Base-by-base conservation (phyloP, 2,113 vertebrate genomes). In the Oceanites oceanicus region DNA sequence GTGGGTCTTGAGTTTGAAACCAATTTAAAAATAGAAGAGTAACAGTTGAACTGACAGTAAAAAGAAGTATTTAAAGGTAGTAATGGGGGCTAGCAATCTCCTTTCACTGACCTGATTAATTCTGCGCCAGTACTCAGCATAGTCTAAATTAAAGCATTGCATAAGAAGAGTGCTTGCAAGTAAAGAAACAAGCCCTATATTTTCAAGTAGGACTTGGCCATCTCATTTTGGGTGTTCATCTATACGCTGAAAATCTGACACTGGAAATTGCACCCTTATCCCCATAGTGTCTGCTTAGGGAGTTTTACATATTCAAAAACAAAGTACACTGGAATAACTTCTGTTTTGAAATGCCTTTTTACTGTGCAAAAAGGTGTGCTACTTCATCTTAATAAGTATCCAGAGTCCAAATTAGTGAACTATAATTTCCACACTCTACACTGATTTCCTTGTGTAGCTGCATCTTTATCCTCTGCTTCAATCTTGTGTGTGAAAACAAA, bases 61-160 rank as follows among this genome's bases (percentile, higher is more conserved):
- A 86, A 85, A 56, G 68, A 17, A 77, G 70, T 58, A 47, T 89
- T 86, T 88, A 94, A 96, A 94, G 91, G 92, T 77, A 84, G 86
- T 88, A 75, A 71, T 72, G 1, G 7, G 72, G 85, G 76, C 86
- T 80, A 67, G 91, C 90, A 90, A 56, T 67, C 49, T 84, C 32
- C 68, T 52, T 88, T 63, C 16, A 21, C 92, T 92, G 92, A 94
- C 91, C 96, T 94, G 92, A 94, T 96, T 97, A 97, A 94, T 96
- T 95, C 94, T 91, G 92, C 45, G 5, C 83, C 72, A 92, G 73
- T 68, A 75, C 91, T 94, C 86, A 81, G 80, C 61, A 17, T 92
- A 76, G 85, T 86, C 91, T 88, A 91, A 94, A 85, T 91, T 75
- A 75, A 90, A 93, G 67, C 63, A 86, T 88, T 97, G 88, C 78